Conservation (phyloP, 2,113 vertebrate genomes). For the Dromas ardeola region DNA sequence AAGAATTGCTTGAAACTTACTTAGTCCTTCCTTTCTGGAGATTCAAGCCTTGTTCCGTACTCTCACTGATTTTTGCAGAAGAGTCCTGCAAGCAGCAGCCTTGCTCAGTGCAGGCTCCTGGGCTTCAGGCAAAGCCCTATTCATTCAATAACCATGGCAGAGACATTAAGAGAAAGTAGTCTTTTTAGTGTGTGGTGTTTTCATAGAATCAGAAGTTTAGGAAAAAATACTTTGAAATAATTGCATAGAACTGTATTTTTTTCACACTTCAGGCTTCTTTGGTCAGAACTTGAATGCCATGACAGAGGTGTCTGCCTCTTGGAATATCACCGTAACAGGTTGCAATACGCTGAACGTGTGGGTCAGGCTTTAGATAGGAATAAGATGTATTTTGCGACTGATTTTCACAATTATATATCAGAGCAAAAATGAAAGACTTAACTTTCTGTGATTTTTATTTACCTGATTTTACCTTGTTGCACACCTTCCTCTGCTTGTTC, state of each 20-base stretch:
- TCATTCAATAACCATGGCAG: not conserved
- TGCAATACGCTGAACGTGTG: fast-evolving
- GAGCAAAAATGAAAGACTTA: not conserved
- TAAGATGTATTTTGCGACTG: not conserved
- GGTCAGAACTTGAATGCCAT: not conserved
- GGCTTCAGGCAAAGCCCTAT: slow-evolving; percentile 7
- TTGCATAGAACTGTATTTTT: not conserved
- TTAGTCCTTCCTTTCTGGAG: not conserved
- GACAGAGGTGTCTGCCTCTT: not conserved
- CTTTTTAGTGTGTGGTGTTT: not conserved
- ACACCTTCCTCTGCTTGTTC: not conserved
- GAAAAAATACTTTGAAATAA: not conserved
- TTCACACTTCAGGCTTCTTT: not conserved
- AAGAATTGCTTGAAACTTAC: not conserved
- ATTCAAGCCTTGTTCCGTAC: not conserved
- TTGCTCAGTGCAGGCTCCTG: not conserved
- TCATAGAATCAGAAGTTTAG: not conserved
- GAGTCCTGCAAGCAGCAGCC: not conserved
- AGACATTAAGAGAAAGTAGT: not conserved
- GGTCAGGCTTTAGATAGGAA: not conserved
- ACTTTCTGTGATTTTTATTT: not conserved
- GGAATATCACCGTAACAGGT: fast-evolving
- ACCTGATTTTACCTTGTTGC: not conserved
- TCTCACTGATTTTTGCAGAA: not conserved
- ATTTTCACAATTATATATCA: not conserved